Evolutionary conservation across 1,140 invertebrate species (phyloP), one percentile per base, ranked within the genome.

Genomic region (Pomacea maculata): DNA sequence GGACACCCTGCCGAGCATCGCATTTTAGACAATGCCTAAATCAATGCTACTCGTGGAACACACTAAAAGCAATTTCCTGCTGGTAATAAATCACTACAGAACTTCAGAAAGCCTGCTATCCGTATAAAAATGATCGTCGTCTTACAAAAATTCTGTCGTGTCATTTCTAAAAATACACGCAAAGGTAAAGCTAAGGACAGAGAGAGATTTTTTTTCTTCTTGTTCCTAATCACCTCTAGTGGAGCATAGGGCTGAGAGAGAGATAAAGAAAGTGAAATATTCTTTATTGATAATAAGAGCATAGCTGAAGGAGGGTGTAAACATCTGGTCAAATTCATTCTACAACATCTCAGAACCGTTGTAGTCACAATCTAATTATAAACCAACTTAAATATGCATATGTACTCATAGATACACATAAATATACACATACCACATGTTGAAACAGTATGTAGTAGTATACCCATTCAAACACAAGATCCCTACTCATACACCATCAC

Each of bases 391-490:
- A 1, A 72, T 17, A 72, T 15, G 34, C n/a, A n/a, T 34, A 71
- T 34, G 45, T 34, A 71, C 68, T 9, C 68, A 71, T 34, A 71
- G 14, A n/a, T 34, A 71, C 12, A n/a, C 6, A 71, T 34, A n/a
- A n/a, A 71, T 25, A n/a, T 34, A 71, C 68, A n/a, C 12, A 14
- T 12, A 71, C n/a, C 25, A n/a, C 25, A n/a, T 29, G n/a, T 29
- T 34, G 45, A n/a, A 71, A n/a, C 25, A n/a, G 5, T 34, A 14
- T 34, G 5, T 34, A 71, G 14, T 6, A n/a, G 45, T 34, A 71
- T 34, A 71, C 12, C 6, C 68, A 71, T 12, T 19, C 68, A 71
- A n/a, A 71, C 68, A 71, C 68, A 71, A 71, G n/a, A 71, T 45
- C 34, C 34, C 34, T 45, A 45, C 34, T 6, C 34, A 45, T 45